Evolutionary conservation across 1,140 invertebrate species (phyloP), one percentile per base, ranked within the genome.

Genomic region (Zaprionus vittiger): DNA sequence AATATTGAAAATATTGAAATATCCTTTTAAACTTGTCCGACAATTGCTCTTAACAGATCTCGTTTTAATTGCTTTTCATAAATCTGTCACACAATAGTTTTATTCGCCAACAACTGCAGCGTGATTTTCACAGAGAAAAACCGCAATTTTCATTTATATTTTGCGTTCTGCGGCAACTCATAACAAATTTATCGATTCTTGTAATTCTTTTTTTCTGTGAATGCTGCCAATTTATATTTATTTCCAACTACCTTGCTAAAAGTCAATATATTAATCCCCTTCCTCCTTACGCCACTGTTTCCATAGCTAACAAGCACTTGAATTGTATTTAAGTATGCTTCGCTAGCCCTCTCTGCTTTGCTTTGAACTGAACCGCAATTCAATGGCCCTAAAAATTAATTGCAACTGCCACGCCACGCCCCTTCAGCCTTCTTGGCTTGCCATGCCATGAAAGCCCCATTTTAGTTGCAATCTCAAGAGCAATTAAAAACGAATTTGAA

Each of bases 91-190:
- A 52, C 9, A 5, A 52, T 52, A 14, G 47, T 24, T 52, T 52
- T 52, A 52, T 52, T 47, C 20, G n/a, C 20, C 47, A 20, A 14
- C 17, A 17, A 49, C 2, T 41, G 15, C 15, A 15, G 38, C 38
- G 6, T 24, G 17, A 17, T 17, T 47, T 47, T 47, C 20, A 22
- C 47, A 52, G 14, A 52, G 47, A 52, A 52, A 24, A 52, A 22
- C 47, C 47, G 47, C 47, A 52, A 14, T 52, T 52, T 52, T 52
- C 47, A 52, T 52, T 52, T 52, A 24, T 24, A 52, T 52, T 52
- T 52, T 17, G 41, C 41, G 41, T 7, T 9, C 7, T 9, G n/a
- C 38, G n/a, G 38, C 15, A 41, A 41, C 41, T 47, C 41, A 44
- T 17, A 17, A 17, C 7, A 47, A 17, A 47, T 47, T 47, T 47